Evolutionary conservation across 2,888 invertebrate genomes (phyloP).

Genomic region (Caenorhabditis sp.): DNA sequence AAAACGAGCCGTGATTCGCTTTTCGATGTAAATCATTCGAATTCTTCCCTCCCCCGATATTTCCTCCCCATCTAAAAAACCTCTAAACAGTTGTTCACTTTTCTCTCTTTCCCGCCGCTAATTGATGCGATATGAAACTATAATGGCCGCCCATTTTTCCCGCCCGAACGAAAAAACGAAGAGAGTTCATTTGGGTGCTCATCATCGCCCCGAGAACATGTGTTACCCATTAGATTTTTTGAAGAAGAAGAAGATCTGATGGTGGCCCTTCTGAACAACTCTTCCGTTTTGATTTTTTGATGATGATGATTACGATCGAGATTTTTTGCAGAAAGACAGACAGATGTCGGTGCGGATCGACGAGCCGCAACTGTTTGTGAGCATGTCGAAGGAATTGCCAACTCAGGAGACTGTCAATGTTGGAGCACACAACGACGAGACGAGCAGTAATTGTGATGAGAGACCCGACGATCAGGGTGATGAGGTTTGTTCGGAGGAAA

Average conservation of each 20-base stretch:
- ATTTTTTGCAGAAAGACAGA: conserved; percentile 17
- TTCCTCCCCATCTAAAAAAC: conserved; percentile 14
- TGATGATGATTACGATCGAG: conserved; percentile 24
- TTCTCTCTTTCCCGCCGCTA: conserved; percentile 24
- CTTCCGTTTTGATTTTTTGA: conserved; percentile 19
- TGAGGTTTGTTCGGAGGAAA: conserved; percentile 26
- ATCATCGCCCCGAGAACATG: conserved; percentile 43
- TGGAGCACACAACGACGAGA: conserved; percentile 36
- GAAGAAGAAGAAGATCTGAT: not conserved
- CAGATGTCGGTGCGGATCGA: conserved; percentile 65
- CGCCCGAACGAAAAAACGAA: conserved; percentile 16
- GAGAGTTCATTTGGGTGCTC: conserved; percentile 13
- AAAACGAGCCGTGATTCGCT: not conserved
- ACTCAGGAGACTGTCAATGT: conserved; percentile 33
- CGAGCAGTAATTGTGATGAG: conserved; percentile 50
- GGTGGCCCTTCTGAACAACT: conserved; percentile 2
- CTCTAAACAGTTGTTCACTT: conserved; percentile 26
- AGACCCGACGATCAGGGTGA: conserved; percentile 40
- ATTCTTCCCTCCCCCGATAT: not conserved
- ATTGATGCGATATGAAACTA: conserved; percentile 65
- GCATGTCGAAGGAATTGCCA: conserved; percentile 50
- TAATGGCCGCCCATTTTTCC: conserved; percentile 52
- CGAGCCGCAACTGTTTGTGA: conserved; percentile 63
- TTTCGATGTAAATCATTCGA: conserved; percentile 24
- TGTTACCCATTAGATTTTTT: conserved; percentile 67